Evolutionary conservation across 2,113 vertebrate genomes (phyloP).

Genomic region (Paradoxurus hermaphroditus): DNA sequence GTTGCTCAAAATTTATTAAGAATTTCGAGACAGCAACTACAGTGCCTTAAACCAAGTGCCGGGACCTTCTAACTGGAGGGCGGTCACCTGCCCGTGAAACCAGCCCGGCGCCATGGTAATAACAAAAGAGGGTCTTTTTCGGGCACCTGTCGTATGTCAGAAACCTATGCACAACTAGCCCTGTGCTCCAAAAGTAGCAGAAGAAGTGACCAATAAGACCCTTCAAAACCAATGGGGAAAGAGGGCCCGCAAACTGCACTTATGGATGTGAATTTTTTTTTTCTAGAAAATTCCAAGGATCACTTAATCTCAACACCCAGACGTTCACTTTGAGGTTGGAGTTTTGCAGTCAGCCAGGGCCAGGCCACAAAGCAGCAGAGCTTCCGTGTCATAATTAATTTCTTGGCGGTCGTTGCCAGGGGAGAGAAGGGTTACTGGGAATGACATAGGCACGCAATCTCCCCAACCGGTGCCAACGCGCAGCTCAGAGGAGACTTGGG

Average conservation of each 20-base stretch:
- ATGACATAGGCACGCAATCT: slow-evolving; percentile 23
- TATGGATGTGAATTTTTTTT: slow-evolving; percentile 27
- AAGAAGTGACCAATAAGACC: slow-evolving; percentile 55
- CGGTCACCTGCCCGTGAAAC: too few species aligned
- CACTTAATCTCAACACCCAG: slow-evolving; percentile 47
- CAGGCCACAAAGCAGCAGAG: background rate
- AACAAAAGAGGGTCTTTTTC: slow-evolving; percentile 65
- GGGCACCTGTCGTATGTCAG: slow-evolving; percentile 73
- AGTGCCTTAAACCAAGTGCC: background rate
- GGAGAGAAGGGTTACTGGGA: slow-evolving; percentile 60
- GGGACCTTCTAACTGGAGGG: background rate
- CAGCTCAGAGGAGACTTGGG: slow-evolving; percentile 15
- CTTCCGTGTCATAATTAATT: slow-evolving; percentile 60
- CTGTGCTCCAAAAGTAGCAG: slow-evolving; percentile 61
- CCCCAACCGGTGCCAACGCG: background rate
- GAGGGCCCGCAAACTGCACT: background rate
- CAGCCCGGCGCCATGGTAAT: background rate
- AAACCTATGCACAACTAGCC: slow-evolving; percentile 59
- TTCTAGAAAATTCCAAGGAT: slow-evolving; percentile 13
- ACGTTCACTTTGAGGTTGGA: background rate
- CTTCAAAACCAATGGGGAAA: slow-evolving; percentile 50
- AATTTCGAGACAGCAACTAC: background rate
- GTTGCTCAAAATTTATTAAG: background rate
- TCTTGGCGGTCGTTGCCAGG: slow-evolving; percentile 52
- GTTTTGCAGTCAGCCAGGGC: slow-evolving; percentile 18